These are phyloP conservation scores for Cricetomys ansorgei DNA, from an alignment of 2,113 vertebrate species.

Conservation along the genomic window DNA sequence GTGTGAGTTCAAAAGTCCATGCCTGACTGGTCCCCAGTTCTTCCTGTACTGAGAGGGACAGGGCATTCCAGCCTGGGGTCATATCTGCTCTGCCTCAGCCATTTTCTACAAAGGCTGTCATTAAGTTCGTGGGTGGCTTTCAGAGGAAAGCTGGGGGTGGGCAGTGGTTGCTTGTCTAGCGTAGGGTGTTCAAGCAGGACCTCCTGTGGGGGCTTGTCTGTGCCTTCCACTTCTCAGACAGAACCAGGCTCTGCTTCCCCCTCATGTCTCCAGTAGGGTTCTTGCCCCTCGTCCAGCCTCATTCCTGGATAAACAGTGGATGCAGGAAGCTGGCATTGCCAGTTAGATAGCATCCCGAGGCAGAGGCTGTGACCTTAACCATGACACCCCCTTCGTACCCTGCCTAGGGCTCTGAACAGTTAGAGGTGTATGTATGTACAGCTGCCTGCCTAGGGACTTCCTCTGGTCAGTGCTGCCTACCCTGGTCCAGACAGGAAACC, in stretches of 20 bases:
- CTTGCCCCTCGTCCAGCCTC: not conserved
- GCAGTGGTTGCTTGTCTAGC: not conserved
- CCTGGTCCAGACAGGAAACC: conserved; percentile 72
- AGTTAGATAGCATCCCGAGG: conserved; percentile 21
- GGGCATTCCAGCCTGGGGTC: not conserved
- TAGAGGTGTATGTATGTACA: not conserved
- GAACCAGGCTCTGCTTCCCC: not conserved
- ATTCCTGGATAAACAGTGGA: conserved; percentile 25
- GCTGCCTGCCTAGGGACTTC: conserved; percentile 45
- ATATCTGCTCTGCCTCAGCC: not conserved
- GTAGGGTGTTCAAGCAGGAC: not conserved
- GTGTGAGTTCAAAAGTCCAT: not conserved
- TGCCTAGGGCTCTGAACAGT: not conserved
- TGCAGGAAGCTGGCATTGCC: conserved; percentile 48
- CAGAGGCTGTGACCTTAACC: conserved; percentile 38
- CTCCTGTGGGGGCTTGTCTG: not conserved
- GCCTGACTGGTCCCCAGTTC: not conserved
- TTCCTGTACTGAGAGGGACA: not conserved
- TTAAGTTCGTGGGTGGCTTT: not conserved
- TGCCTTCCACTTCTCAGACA: rapidly evolving
- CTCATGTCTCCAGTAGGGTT: not conserved
- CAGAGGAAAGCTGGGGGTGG: not conserved
- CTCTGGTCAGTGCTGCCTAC: conserved; percentile 4
- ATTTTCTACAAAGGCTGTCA: conserved; percentile 30
- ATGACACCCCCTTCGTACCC: not conserved